phyloP scores from a whole-genome alignment of 2,797 vertebrate species.

The Sebastes iracundus region DNA sequence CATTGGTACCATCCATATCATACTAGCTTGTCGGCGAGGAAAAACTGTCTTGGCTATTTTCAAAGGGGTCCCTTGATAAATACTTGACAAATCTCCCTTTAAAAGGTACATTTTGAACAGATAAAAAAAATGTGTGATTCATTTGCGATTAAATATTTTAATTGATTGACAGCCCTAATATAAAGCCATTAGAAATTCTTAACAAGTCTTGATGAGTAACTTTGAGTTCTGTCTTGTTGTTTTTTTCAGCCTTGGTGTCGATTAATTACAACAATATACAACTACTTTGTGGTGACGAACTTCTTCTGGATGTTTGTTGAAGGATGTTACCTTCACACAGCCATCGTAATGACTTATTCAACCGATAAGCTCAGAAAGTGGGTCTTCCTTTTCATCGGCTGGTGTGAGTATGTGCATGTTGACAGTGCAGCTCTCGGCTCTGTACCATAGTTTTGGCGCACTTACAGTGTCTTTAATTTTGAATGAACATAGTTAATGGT shows the following conservation, averaged over 20 bases:
- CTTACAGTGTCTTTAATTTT: neutral
- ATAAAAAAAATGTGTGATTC: too few species aligned
- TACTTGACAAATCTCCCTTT: too few species aligned
- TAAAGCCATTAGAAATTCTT: neutral
- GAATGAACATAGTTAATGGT: neutral
- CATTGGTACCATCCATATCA: too few species aligned
- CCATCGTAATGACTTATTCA: slow-evolving; percentile 98
- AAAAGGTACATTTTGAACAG: too few species aligned
- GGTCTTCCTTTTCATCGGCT: slow-evolving; percentile 98
- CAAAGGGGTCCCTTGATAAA: too few species aligned
- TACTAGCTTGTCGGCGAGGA: too few species aligned
- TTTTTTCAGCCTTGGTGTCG: slow-evolving; percentile 93
- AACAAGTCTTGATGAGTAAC: neutral
- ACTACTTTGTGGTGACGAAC: slow-evolving; percentile 99
- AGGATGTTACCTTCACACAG: slow-evolving; percentile 97
- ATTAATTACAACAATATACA: slow-evolving; percentile 94
- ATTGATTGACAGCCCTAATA: neutral
- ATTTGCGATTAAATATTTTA: too few species aligned
- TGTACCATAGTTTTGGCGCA: neutral
- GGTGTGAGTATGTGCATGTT: slow-evolving; percentile 89
- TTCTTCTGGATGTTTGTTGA: slow-evolving; percentile 99
- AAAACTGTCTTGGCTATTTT: too few species aligned
- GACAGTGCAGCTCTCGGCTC: neutral
- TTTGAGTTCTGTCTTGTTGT: neutral
- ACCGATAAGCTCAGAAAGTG: slow-evolving; percentile 95